A percentile compares a stretch with the other conserved stretches of the same genome.
Conservation (phyloP, 2,797 vertebrate genomes). For the Rallus crepitans region DNA sequence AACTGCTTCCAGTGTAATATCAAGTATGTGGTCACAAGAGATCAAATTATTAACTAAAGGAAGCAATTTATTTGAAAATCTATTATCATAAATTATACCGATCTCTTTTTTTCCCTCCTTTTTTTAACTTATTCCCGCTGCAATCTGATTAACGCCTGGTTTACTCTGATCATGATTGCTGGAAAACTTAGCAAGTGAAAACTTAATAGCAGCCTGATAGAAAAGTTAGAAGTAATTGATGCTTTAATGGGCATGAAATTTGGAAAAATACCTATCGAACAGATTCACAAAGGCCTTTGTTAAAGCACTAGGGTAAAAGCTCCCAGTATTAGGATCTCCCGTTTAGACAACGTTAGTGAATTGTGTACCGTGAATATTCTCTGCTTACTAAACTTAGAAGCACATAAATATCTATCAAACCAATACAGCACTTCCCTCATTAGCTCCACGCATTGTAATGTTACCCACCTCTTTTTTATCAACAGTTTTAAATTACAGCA, state of each 20-base stretch:
- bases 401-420: not conserved
- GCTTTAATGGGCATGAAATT: conserved; percentile 70
- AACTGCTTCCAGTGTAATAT: conserved; percentile 36
- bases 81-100: conserved; percentile 76
- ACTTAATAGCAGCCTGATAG: conserved; percentile 71
- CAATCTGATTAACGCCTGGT: conserved; percentile 70
- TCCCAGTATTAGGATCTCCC: not conserved
- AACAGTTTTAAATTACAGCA: not conserved
- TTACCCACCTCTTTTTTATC: not conserved
- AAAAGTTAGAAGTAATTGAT: conserved; percentile 73
- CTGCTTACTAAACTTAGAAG: not conserved
- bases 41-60: conserved; percentile 63
- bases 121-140: conserved; percentile 64
- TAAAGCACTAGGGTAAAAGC: not conserved
- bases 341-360: not conserved
- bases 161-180: conserved; percentile 73
- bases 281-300: conserved; percentile 22
- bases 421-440: not conserved
- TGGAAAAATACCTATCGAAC: conserved; percentile 20
- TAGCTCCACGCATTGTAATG: not conserved
- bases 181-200: conserved; percentile 74
- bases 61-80: conserved; percentile 67
- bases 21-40: conserved; percentile 18
- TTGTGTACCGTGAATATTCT: not conserved
- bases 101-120: not conserved